Conservation (phyloP, 2,113 vertebrate genomes). For the Rutilus rutilus region DNA sequence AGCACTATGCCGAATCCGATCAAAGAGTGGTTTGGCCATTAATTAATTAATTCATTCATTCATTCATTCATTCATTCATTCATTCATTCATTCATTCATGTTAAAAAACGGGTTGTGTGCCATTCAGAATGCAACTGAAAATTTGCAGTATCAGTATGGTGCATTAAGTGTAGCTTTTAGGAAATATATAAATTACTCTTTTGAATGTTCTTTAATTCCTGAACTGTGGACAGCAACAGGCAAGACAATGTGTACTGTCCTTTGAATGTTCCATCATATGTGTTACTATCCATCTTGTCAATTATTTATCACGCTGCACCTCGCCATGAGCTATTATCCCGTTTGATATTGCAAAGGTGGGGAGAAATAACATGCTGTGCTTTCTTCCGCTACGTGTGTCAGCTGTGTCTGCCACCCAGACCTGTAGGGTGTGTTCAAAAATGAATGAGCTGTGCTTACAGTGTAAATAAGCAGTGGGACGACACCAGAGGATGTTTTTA, state of each 20-base stretch:
- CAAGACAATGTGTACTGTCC: constrained; percentile 69
- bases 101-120: not conserved
- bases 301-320: constrained; percentile 76
- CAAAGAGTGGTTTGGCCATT: not conserved
- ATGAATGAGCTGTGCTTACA: constrained; percentile 74
- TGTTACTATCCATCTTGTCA: constrained; percentile 60
- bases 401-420: constrained; percentile 74
- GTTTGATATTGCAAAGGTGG: constrained; percentile 66
- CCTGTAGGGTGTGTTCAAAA: constrained; percentile 77
- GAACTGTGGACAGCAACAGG: constrained; percentile 7
- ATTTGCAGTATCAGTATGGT: not conserved
- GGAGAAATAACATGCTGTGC: constrained; percentile 63
- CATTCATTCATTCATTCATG: not conserved
- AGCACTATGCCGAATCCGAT: not conserved
- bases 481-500: constrained; percentile 75
- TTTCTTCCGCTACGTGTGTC: constrained; percentile 65
- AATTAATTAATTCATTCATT: not conserved
- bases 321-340: constrained; percentile 69
- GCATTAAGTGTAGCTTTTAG: not conserved
- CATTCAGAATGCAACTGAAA: not conserved
- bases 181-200: not conserved
- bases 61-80: not conserved
- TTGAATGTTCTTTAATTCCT: not conserved
- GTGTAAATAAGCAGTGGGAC: constrained; percentile 79
- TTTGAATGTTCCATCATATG: constrained; percentile 72